Evolutionary conservation across 2,888 invertebrate species (phyloP).

Genomic region (Amphipyra tragopoginis): DNA sequence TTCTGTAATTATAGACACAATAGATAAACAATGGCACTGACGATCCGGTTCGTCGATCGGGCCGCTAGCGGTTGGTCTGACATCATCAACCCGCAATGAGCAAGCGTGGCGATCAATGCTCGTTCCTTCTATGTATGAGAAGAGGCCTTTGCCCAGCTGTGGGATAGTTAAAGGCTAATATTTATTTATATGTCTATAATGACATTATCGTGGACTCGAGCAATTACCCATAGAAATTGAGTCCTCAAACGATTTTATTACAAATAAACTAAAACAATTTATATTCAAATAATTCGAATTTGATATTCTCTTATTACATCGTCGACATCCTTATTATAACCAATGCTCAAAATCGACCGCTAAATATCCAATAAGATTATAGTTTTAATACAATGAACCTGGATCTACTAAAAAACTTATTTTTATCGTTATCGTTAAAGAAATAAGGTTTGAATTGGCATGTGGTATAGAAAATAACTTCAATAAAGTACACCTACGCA

Average conservation of each 20-base stretch:
- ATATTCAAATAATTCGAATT: slow-evolving; percentile 26
- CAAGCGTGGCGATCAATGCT: no score
- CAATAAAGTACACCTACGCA: slow-evolving; percentile 58
- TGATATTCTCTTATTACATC: slow-evolving; percentile 26
- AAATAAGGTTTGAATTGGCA: slow-evolving; percentile 22
- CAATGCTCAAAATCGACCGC: slow-evolving; percentile 48
- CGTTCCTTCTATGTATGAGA: no score
- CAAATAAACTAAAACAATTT: slow-evolving; percentile 15
- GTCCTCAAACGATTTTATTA: slow-evolving; percentile 18
- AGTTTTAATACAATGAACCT: slow-evolving; percentile 40
- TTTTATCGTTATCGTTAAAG: not conserved
- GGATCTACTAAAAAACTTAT: not conserved
- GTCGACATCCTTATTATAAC: slow-evolving; percentile 36
- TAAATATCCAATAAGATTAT: slow-evolving; percentile 32
- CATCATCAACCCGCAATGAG: no score
- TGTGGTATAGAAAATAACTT: slow-evolving; percentile 18
- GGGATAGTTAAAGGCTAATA: no score
- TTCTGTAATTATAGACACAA: no score
- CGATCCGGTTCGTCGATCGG: no score
- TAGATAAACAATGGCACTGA: no score
- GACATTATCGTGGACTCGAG: no score
- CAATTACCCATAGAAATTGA: not conserved
- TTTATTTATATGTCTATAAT: no score
- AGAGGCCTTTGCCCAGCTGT: no score
- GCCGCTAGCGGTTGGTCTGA: no score